phyloP scores from a whole-genome alignment of 2,113 vertebrate species.

The Halcyon senegalensis region DNA sequence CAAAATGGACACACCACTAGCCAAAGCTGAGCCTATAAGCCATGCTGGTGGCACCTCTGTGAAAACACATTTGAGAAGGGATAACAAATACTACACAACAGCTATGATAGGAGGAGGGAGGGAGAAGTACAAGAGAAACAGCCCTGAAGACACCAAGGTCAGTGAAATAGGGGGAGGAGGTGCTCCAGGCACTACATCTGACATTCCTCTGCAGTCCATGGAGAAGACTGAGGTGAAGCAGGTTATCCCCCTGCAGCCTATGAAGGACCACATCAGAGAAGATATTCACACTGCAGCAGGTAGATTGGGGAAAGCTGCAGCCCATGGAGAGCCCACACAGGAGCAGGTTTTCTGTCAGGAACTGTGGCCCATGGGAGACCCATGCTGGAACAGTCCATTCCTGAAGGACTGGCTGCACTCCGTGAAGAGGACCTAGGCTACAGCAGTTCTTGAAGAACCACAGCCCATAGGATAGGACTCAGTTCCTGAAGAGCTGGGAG shows the following conservation, averaged over 20 bases:
- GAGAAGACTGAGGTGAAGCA: background rate
- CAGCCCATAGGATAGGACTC: background rate
- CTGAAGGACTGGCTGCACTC: background rate
- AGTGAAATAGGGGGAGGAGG: background rate
- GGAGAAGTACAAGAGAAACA: background rate
- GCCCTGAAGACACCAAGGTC: background rate
- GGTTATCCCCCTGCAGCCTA: background rate
- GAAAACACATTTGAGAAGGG: background rate
- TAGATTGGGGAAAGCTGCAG: background rate
- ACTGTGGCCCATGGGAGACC: background rate
- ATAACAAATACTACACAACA: background rate
- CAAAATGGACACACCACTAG: background rate
- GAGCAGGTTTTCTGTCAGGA: background rate
- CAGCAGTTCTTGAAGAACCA: background rate
- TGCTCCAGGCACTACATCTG: background rate
- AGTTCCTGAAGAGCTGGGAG: background rate
- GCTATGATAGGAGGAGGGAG: background rate
- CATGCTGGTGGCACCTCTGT: background rate
- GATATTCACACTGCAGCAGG: background rate
- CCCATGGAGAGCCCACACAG: background rate
- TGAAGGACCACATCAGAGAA: accelerated
- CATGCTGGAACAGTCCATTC: background rate
- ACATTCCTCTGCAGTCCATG: background rate
- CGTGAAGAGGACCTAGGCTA: accelerated
- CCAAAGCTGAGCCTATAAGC: background rate